A percentile compares a stretch with the other conserved stretches of the same genome.
Evolutionary conservation across 2,888 invertebrate genomes (phyloP).

Genomic region (Agonopterix heracliana): DNA sequence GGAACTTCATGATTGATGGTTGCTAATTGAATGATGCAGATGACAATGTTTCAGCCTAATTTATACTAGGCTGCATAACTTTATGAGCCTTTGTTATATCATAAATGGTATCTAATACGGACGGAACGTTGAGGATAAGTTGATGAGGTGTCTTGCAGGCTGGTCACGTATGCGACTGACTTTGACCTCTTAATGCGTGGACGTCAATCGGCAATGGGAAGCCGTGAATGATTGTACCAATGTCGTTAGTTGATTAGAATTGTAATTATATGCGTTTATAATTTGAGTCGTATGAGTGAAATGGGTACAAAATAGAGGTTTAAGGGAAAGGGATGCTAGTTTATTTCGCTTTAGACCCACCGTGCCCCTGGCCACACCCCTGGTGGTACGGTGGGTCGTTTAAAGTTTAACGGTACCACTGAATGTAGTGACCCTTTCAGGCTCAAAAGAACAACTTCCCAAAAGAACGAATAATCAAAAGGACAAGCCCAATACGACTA

Average conservation of each 20-base stretch:
- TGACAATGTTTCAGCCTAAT: constrained; percentile 21
- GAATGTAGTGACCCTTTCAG: too few species aligned
- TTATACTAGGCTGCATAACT: constrained; percentile 40
- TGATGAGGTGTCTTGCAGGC: constrained; percentile 21
- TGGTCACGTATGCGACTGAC: constrained; percentile 47
- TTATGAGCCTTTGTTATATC: constrained; percentile 58
- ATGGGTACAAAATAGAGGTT: too few species aligned
- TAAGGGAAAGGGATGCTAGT: too few species aligned
- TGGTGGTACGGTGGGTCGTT: too few species aligned
- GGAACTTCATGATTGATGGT: constrained; percentile 47
- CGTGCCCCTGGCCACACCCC: too few species aligned
- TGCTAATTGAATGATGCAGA: constrained; percentile 19
- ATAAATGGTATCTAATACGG: constrained; percentile 47
- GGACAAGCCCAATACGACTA: too few species aligned
- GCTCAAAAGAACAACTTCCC: too few species aligned
- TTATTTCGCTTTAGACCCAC: too few species aligned
- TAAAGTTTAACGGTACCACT: too few species aligned
- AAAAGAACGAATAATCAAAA: too few species aligned
- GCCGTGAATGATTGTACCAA: constrained; percentile 7
- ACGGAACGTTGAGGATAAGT: constrained; percentile 42
- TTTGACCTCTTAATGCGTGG: constrained; percentile 44
- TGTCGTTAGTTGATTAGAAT: background rate
- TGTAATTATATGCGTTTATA: background rate
- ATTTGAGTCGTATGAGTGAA: constrained; percentile 1
- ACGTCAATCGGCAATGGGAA: constrained; percentile 23